phyloP scores from a whole-genome alignment of 1,140 invertebrate genomes.

The Thrips palmi region DNA sequence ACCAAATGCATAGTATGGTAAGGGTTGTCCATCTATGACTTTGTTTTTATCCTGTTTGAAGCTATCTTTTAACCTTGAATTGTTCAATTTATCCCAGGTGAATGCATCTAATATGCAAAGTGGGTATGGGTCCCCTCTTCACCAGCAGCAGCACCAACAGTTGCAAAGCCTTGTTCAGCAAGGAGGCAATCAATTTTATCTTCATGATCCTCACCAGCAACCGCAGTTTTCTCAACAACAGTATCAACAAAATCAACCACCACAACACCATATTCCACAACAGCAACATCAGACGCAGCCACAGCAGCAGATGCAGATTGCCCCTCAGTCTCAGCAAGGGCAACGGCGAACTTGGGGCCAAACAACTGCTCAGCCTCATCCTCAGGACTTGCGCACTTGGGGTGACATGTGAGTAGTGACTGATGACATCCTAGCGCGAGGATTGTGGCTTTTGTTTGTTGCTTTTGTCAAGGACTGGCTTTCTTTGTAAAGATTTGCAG shows the following conservation, averaged over 20 bases:
- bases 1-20: not conserved
- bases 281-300: not conserved
- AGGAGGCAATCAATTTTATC: conserved; percentile 3
- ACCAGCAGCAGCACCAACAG: conserved; percentile 6
- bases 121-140: not conserved
- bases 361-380: conserved; percentile 25
- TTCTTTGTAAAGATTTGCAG: too few species aligned
- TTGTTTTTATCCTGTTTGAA: too few species aligned
- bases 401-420: too few species aligned
- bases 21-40: too few species aligned
- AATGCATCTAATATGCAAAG: too few species aligned
- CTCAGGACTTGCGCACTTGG: too few species aligned
- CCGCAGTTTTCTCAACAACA: conserved; percentile 28
- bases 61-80: too few species aligned
- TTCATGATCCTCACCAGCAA: conserved; percentile 56
- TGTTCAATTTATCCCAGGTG: too few species aligned
- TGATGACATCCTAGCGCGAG: too few species aligned
- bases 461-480: too few species aligned
- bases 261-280: not conserved
- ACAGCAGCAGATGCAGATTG: conserved; percentile 14
- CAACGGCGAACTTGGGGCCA: conserved; percentile 55
- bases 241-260: conserved; percentile 22
- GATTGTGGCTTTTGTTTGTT: too few species aligned
- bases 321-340: conserved; percentile 28
- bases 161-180: conserved; percentile 11